Base-by-base conservation (phyloP, 2,113 vertebrate species). In the Protomyctophum bolini region DNA sequence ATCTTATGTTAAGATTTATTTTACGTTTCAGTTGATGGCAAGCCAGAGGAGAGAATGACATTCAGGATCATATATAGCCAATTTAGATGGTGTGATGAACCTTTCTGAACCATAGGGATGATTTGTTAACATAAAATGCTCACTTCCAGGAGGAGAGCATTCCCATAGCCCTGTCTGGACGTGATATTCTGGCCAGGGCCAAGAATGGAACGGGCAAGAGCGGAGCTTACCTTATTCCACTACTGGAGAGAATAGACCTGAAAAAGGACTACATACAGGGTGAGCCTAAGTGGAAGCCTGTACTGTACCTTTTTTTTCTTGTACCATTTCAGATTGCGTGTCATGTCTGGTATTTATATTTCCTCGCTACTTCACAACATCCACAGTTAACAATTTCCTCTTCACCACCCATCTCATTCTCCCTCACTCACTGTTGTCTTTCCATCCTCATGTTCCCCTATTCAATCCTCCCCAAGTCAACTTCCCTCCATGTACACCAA, bases 171-270 rank as follows among this genome's bases (percentile, higher is more conserved):
- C 82, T 94, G 68, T 94, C 93, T 8, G 93, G 93, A 33, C 87
- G 93, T 58, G 93, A 94, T 50, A 94, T 94, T 72, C 84, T 94
- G 55, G 93, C 93, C 10, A 78, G 93, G 21, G 93, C 93, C 46
- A 94, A 94, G 76, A 94, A 94, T 4, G 93, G 93, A 71, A 94
- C 93, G 1, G 93, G 93, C 5, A 94, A 94, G 68, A 94, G 93
- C 62, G 93, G 93, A 11, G 93, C 93, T 8, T 94, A 94, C 87
- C 93, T 94, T 59, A 94, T 94, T 80, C 93, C 93, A 8, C 84
- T 94, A 64, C 83, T 94, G 82, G 93, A 94, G 84, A 92, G 90
- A 78, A 92, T 94, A 81, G 93, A 94, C 83, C 86, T 94, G 73
- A 94, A 94, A 70, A 94, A 94, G 69, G 90, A 93, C 81, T 75